Evolutionary conservation across 2,113 vertebrate species (phyloP).

Genomic region (Gobius niger): DNA sequence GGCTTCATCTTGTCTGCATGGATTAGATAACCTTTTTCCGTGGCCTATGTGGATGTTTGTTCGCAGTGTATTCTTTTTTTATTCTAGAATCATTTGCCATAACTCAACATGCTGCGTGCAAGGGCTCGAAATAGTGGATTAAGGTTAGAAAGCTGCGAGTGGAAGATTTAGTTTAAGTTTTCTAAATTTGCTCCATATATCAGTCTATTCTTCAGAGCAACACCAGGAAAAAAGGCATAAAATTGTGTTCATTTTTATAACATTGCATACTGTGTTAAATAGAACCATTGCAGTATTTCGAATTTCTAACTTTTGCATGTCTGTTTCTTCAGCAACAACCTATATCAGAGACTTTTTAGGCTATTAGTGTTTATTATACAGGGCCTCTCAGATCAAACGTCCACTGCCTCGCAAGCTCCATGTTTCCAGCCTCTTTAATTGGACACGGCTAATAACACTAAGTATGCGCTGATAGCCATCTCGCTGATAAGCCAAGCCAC

Average conservation of each 20-base stretch:
- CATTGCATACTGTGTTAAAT: too few relatives aligned
- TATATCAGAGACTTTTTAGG: slow-evolving; percentile 58
- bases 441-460: slow-evolving; percentile 85
- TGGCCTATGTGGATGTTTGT: slow-evolving; percentile 39
- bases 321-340: slow-evolving; percentile 70
- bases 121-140: slow-evolving; percentile 93
- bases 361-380: slow-evolving; percentile 67
- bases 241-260: too few relatives aligned
- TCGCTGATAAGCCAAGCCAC: slow-evolving; percentile 76
- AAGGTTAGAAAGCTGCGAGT: slow-evolving; percentile 93
- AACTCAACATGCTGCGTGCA: slow-evolving; percentile 88
- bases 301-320: background rate
- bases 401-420: slow-evolving; percentile 70
- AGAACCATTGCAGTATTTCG: background rate
- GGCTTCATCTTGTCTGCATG: slow-evolving; percentile 76
- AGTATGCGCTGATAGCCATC: slow-evolving; percentile 78
- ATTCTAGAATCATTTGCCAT: slow-evolving; percentile 91
- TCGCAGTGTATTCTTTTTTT: slow-evolving; percentile 65
- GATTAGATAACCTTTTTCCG: slow-evolving; percentile 88
- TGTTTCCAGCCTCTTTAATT: slow-evolving; percentile 85
- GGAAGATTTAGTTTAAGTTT: slow-evolving; percentile 75
- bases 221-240: too few relatives aligned
- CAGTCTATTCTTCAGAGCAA: too few relatives aligned
- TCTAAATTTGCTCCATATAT: too few relatives aligned
- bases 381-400: slow-evolving; percentile 82